phyloP scores from a whole-genome alignment of 2,113 vertebrate genomes.

The Phyllostomus discolor region DNA sequence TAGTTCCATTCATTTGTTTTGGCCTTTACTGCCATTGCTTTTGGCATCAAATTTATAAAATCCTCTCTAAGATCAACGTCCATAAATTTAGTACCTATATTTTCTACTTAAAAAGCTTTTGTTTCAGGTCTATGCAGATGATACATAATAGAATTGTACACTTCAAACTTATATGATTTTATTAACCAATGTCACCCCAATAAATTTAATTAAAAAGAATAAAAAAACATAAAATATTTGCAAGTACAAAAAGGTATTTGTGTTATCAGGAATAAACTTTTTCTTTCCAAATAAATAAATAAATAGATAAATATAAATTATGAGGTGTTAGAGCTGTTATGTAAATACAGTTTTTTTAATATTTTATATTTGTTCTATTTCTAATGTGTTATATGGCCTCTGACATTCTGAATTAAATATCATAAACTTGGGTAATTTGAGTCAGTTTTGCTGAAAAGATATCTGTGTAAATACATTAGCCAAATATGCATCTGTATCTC shows the following conservation, averaged over 20 bases:
- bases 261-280: too few relatives aligned
- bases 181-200: not conserved
- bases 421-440: not conserved
- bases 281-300: too few relatives aligned
- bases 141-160: not conserved
- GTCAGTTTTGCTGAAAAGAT: not conserved
- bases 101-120: not conserved
- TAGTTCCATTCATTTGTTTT: not conserved
- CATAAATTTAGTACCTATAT: not conserved
- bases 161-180: not conserved
- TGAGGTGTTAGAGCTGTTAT: not conserved
- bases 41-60: not conserved
- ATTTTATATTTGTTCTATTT: not conserved
- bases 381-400: not conserved
- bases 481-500: not conserved
- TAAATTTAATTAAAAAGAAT: not conserved
- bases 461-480: not conserved
- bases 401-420: not conserved
- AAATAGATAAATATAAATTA: not conserved
- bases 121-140: not conserved
- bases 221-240: not conserved
- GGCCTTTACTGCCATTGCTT: not conserved
- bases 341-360: not conserved
- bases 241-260: not conserved
- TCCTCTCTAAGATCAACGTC: not conserved